Evolutionary conservation across 2,797 vertebrate species (phyloP).

Genomic region (Sphenopsis melanotis): DNA sequence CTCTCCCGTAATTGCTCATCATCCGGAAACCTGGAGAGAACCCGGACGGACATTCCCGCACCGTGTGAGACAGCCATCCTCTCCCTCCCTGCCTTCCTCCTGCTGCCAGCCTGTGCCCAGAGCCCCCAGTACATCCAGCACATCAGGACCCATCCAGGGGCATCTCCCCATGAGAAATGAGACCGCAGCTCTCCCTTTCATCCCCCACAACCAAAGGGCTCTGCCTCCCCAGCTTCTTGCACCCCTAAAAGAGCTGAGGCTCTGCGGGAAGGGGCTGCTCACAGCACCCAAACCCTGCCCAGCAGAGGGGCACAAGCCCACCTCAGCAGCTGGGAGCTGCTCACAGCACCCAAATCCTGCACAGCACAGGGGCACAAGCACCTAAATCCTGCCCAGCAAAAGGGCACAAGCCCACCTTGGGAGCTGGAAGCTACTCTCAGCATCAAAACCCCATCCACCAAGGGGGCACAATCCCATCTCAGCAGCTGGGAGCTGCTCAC

Average conservation of each 20-base stretch:
- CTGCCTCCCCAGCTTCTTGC: neutral
- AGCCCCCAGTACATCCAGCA: neutral
- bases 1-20: constrained; percentile 32
- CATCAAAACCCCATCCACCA: neutral
- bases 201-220: neutral
- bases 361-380: neutral
- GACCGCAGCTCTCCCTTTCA: neutral
- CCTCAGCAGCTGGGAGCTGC: neutral
- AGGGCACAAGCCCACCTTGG: too few relatives aligned
- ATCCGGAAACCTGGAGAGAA: neutral
- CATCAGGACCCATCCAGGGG: accelerated
- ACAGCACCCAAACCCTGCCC: too few relatives aligned
- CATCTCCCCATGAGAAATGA: accelerated
- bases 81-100: neutral
- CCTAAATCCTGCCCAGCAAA: too few relatives aligned
- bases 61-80: neutral
- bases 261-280: accelerated
- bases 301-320: too few relatives aligned
- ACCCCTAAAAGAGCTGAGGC: neutral
- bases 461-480: neutral
- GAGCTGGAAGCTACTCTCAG: neutral
- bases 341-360: neutral
- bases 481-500: too few relatives aligned
- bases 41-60: neutral
- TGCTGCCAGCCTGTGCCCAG: neutral